Base-by-base conservation (phyloP, 30 jellyfish, hydroid and myxozoan species). In the Cassiopea andromeda region DNA sequence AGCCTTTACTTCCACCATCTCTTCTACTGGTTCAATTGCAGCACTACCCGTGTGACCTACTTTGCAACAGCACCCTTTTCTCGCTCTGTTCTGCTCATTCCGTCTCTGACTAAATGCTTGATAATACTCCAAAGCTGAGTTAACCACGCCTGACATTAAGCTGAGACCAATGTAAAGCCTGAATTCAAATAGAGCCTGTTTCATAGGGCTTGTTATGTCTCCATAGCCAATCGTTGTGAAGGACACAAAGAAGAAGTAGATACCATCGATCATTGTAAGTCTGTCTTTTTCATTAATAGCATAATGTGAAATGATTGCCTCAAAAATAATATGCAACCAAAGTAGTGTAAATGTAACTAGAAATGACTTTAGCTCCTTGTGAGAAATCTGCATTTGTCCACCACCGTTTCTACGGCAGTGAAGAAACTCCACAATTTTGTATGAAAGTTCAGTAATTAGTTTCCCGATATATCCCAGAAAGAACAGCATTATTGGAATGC, bases 191-290 rank as follows among this genome's bases (percentile, higher is more conserved):
- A 78, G 48, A 13, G 72, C 70, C 75, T 78, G 85, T 44, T 38
- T 43, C 86, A 70, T 87, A 15, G 94, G 94, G 43, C 90, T 68
- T 49, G 94, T 87, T 67, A 87, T 87, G 85, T 87, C 94, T 8
- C 94, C 94, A 64, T 87, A 87, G 16, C 94, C 94, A 60, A 87
- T 87, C 17, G 94, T 87, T 60, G 94, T 78, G 50, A 77, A 77
- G 38, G 94, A 87, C 74, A 87, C 94, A 78, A 87, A 87, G 70
- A 38, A 77, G 90, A 87, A 87, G 44, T 87, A 87, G 13, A 87
- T 67, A 45, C 94, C 94, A 58, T 87, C 94, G 6, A 78, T 74
- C 49, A 87, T 60, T 19, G 77, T 48, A 7, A 87, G 81, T 45
- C 78, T 48, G 10, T 46, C 46, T 3, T n/a, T 44, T 46, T 81